Conservation (phyloP, 37 sponge, comb jelly and placozoan species). For the Haliclona indistincta region DNA sequence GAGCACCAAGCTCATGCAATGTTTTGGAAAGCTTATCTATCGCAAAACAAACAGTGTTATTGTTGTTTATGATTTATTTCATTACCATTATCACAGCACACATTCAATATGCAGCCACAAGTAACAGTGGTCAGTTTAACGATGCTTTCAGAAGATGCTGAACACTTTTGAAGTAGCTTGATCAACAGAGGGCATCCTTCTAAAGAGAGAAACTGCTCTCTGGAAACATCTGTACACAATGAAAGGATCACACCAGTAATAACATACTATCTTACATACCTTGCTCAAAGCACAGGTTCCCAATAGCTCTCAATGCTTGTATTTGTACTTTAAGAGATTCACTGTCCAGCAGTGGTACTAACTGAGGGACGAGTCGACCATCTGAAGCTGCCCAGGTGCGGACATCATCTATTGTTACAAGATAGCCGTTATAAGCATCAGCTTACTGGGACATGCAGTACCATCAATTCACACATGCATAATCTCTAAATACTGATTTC, state of each 20-base stretch:
- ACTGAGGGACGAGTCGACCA: background rate
- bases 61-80: background rate
- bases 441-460: too few species aligned
- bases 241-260: background rate
- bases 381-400: too few species aligned
- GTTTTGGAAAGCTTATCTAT: too few species aligned
- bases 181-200: conserved; percentile 23
- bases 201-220: conserved; percentile 11
- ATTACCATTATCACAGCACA: conserved; percentile 56
- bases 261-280: conserved; percentile 19
- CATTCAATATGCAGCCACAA: conserved; percentile 67
- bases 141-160: background rate
- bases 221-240: conserved; percentile 22
- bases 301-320: conserved; percentile 59
- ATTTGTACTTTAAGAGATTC: too few species aligned
- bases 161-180: conserved; percentile 22
- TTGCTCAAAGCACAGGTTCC: conserved; percentile 73
- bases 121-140: conserved; percentile 28
- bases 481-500: too few species aligned
- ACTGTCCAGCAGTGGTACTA: background rate
- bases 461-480: too few species aligned
- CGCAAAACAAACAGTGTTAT: too few species aligned
- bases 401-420: too few species aligned
- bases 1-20: too few species aligned
- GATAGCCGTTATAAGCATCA: too few species aligned